Evolutionary conservation across 2,113 vertebrate species (phyloP).

Genomic region (Actinemys pallida): DNA sequence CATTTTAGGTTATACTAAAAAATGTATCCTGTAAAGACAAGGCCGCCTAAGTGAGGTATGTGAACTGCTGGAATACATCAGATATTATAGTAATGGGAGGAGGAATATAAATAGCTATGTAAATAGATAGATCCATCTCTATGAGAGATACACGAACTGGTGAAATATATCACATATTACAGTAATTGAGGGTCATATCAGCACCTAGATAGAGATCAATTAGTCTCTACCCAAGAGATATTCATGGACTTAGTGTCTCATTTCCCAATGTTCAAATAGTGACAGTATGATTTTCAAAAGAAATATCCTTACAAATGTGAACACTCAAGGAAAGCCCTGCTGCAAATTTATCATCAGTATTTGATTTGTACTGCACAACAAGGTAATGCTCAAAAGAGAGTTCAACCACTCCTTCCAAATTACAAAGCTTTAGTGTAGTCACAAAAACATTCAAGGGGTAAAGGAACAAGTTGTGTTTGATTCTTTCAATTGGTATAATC

Average conservation of each 20-base stretch:
- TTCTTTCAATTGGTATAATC: neutral
- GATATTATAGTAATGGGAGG: constrained; percentile 51
- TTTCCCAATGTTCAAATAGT: neutral
- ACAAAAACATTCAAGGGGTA: neutral
- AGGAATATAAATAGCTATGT: constrained; percentile 33
- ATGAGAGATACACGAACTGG: neutral
- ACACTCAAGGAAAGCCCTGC: neutral
- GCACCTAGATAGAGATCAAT: neutral
- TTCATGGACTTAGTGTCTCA: fast-evolving
- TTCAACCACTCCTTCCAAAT: constrained; percentile 1
- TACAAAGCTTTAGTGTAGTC: neutral
- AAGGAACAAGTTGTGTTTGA: neutral
- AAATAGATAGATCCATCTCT: constrained; percentile 48
- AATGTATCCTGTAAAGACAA: constrained; percentile 44
- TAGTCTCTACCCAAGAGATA: neutral
- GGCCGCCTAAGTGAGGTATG: neutral
- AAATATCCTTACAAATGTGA: neutral
- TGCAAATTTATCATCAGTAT: neutral
- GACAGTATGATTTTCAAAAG: neutral
- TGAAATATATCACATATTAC: constrained; percentile 13
- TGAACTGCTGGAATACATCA: constrained; percentile 62
- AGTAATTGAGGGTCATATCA: neutral
- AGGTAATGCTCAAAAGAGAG: neutral
- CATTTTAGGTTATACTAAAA: constrained; percentile 7
- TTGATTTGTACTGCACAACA: constrained; percentile 22